Evolutionary conservation across 2,888 invertebrate species (phyloP), one percentile per base, ranked within the genome.

Genomic region (Glaucopsyche alexis): DNA sequence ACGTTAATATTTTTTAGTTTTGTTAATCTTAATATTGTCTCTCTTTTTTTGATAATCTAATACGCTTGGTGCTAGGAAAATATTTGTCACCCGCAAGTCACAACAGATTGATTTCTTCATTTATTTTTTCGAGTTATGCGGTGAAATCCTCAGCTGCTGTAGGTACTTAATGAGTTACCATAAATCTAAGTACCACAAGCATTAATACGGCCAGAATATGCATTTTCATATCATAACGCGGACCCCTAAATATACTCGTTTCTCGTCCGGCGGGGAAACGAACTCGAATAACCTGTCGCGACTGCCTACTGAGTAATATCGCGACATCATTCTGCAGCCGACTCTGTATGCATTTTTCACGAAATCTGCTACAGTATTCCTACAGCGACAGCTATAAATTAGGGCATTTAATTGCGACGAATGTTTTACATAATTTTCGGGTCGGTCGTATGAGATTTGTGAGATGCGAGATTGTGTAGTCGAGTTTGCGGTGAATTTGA

Each of bases 241-340:
- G 83, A 80, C 76, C 82, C 81, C 82, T 78, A 81, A 81, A 79
- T 77, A 77, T 81, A 84, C 83, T 80, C 74, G 86, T 86, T 84
- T 82, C 74, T 77, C 82, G 83, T 83, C 83, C 83, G 83, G 82
- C 82, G 83, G 83, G 83, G 83, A 83, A 85, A 84, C 80, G 81
- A 85, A 87, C 88, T 82, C 76, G 84, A 81, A 79, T 82, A 86
- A 87, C 87, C 85, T 81, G 86, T 82, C 81, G 79, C 80, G 82
- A 81, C 84, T 79, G 80, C 81, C 77, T 78, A 75, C 75, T 84
- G 84, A 83, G 82, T 85, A 82, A 85, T 84, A 80, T 79, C 80
- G 77, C 74, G 74, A 74, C 76, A 79, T 79, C 79, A 77, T 76
- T 75, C 78, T 78, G 79, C 80, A 77, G 77, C 60, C 29, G 74